phyloP scores from a whole-genome alignment of 2,113 vertebrate genomes.

The Pomatostomus ruficeps region DNA sequence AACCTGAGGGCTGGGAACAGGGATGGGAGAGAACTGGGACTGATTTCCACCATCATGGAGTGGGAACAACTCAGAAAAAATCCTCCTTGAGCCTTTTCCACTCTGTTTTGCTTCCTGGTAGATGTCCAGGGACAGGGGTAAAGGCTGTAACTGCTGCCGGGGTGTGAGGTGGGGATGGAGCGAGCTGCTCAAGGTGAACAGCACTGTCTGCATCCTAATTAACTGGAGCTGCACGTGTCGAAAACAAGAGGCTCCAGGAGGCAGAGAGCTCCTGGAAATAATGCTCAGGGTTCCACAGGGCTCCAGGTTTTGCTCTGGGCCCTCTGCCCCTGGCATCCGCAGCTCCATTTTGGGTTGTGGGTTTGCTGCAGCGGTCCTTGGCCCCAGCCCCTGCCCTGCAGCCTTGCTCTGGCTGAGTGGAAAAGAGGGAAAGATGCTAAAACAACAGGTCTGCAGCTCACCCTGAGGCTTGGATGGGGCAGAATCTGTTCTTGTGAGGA shows the following conservation, averaged over 20 bases:
- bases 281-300: background rate
- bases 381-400: background rate
- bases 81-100: background rate
- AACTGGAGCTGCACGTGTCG: background rate
- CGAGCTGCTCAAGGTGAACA: background rate
- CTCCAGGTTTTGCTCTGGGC: background rate
- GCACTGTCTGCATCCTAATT: slow-evolving; percentile 26
- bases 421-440: background rate
- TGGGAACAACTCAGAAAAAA: background rate
- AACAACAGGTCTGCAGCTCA: background rate
- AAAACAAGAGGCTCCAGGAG: background rate
- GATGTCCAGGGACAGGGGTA: background rate
- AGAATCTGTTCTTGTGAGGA: background rate
- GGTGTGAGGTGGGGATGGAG: background rate
- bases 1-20: background rate
- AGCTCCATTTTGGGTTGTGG: background rate
- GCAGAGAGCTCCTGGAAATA: background rate
- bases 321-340: background rate
- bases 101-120: background rate
- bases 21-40: background rate
- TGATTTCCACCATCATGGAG: background rate
- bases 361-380: background rate
- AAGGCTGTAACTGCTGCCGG: background rate
- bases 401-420: background rate
- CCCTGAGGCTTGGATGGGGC: background rate